Evolutionary conservation across 2,888 invertebrate species (phyloP), one percentile per base, ranked within the genome.

Genomic region (Hirtodrosophila duncani): DNA sequence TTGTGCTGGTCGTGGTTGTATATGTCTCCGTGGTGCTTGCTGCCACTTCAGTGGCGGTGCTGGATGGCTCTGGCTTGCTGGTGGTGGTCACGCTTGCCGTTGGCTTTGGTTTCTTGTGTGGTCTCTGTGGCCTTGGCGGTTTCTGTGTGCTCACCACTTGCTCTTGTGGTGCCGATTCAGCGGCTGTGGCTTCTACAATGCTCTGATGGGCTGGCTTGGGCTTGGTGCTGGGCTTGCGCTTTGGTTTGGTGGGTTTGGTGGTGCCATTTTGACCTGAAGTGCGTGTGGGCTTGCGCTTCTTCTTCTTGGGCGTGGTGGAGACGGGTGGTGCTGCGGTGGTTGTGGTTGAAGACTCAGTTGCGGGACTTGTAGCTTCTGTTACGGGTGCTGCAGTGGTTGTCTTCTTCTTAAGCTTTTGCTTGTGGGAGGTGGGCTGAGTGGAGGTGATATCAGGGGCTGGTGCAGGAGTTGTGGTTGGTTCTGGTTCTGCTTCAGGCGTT

Each of bases 281-380:
- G 4, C 74, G 81, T 2, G 83, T 84, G 2, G 83, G 83, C 49
- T 83, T 84, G 43, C 85, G 84, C 36, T 80, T 82, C 41, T 80
- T 84, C 52, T 83, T 83, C 41, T 80, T 82, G 1, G 45, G 64
- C 2, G 70, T 67, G 21, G 70, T 77, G 3, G 58, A 5, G 1
- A 48, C 43, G 0, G 51, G 36, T 3, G 43, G 49, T 34, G 18
- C 18, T 9, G 45, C 21, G 4, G 63, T 49, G 10, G 66, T 51
- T 3, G 69, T 30, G 24, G 67, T 45, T 13, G n/a, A 56, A 10
- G 71, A 57, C 8, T 66, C 61, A 0, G 60, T 45, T 5, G 48
- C 34, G 14, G 46, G 20, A 5, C 49, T 53, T 10, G 50, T 31
- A 2, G 33, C 5, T 21, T 41, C 34, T 14, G 58, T 20, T 5